Conservation (phyloP, 2,888 invertebrate species). For the Elegia similella region DNA sequence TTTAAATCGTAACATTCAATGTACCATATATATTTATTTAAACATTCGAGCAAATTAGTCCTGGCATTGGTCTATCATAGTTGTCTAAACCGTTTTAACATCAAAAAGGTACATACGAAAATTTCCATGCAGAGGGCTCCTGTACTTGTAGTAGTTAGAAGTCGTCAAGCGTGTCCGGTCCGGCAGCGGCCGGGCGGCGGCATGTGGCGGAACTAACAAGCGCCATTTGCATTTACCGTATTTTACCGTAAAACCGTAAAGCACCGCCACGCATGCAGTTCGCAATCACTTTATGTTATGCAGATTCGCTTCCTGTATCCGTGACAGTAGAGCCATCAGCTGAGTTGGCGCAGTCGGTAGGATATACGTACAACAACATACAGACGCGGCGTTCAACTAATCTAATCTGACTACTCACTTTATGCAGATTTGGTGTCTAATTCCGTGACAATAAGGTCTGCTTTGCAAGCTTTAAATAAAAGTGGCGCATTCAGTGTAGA, state of each 20-base stretch:
- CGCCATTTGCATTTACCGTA: slow-evolving; percentile 66
- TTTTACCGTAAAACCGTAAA: slow-evolving; percentile 52
- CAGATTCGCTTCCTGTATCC: slow-evolving; percentile 34
- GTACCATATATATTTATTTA: too few species aligned
- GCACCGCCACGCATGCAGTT: slow-evolving; percentile 39
- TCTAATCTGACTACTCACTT: too few species aligned
- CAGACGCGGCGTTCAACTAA: too few species aligned
- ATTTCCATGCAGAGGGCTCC: not conserved
- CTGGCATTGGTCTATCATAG: too few species aligned
- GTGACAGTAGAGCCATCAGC: not conserved
- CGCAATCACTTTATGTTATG: slow-evolving; percentile 45
- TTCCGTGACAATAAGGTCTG: too few species aligned
- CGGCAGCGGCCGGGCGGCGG: slow-evolving; percentile 36
- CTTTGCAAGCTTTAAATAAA: too few species aligned
- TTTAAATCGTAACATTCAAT: too few species aligned
- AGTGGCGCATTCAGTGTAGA: too few species aligned
- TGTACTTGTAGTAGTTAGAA: slow-evolving; percentile 31
- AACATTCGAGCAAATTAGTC: too few species aligned
- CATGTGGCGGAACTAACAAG: slow-evolving; percentile 74
- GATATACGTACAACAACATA: too few species aligned
- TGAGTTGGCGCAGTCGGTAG: too few species aligned
- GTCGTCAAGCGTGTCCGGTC: slow-evolving; percentile 52
- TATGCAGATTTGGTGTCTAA: too few species aligned
- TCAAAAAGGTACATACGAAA: not conserved
- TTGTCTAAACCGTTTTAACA: not conserved